Evolutionary conservation across 2,888 invertebrate species (phyloP).

Genomic region (Trissonchulus sp.): DNA sequence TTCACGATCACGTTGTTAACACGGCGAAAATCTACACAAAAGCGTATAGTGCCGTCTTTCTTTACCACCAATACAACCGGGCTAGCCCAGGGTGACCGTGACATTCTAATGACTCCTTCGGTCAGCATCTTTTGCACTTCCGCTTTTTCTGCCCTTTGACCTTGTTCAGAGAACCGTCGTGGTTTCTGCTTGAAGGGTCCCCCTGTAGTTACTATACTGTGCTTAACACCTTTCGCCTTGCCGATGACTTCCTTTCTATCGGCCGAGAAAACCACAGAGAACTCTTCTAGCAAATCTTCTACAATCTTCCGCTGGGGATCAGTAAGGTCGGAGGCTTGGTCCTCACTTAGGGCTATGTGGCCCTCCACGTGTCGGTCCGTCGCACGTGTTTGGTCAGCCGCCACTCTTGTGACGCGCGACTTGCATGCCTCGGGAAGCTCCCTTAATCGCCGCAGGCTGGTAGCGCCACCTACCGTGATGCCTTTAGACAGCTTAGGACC

Average conservation of each 20-base stretch:
- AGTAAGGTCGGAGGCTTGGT: background rate
- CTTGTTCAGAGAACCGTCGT: background rate
- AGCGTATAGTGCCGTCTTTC: background rate
- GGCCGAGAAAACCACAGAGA: background rate
- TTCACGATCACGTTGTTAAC: background rate
- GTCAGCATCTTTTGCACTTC: background rate
- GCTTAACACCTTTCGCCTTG: background rate
- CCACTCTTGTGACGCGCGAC: background rate
- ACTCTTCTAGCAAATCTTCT: background rate
- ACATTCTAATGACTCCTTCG: background rate
- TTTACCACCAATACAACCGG: background rate
- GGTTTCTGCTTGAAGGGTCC: conserved; percentile 4
- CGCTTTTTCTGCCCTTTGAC: background rate
- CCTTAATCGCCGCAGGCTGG: background rate
- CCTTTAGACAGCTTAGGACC: background rate
- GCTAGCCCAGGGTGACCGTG: background rate
- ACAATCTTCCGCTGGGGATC: background rate
- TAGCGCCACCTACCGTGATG: background rate
- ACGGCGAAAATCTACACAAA: background rate
- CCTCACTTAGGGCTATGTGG: background rate
- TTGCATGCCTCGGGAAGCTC: background rate
- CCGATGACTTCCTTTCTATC: background rate
- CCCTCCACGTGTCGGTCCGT: background rate
- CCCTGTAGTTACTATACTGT: background rate
- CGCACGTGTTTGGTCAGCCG: background rate